Conservation (phyloP, 37 sponge, comb jelly and placozoan species). For the Chondrosia reniformis region DNA sequence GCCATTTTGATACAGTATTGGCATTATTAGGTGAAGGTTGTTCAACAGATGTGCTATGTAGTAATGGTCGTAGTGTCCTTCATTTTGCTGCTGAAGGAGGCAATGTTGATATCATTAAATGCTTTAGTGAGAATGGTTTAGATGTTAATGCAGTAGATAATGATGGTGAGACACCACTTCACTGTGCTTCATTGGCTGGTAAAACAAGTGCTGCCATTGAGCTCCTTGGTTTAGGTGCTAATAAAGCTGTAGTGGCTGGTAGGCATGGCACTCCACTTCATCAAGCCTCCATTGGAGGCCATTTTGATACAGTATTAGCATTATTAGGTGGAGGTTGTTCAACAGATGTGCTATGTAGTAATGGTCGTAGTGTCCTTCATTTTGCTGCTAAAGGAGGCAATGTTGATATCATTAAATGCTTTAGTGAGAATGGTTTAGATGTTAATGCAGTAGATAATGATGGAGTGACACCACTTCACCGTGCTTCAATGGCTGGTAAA, state of each 20-base stretch:
- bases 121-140: not conserved
- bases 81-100: slow-evolving; percentile 11
- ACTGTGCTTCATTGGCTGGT: not conserved
- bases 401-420: not conserved
- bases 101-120: not conserved
- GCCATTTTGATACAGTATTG: not conserved
- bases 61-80: not conserved
- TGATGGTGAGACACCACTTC: not conserved
- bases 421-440: not conserved
- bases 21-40: not conserved
- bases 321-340: not conserved
- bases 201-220: not conserved
- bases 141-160: not conserved
- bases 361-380: slow-evolving; percentile 1
- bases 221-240: not conserved
- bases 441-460: not conserved
- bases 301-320: not conserved
- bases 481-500: not conserved
- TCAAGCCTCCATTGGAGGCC: not conserved
- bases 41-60: not conserved
- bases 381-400: slow-evolving; percentile 15
- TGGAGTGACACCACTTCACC: not conserved
- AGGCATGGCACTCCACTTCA: slow-evolving; percentile 18
- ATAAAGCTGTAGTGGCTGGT: not conserved
- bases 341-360: not conserved